A percentile compares a stretch with the other conserved stretches of the same genome.
phyloP scores from a whole-genome alignment of 2,797 vertebrate genomes.

The Myotis findleyi region DNA sequence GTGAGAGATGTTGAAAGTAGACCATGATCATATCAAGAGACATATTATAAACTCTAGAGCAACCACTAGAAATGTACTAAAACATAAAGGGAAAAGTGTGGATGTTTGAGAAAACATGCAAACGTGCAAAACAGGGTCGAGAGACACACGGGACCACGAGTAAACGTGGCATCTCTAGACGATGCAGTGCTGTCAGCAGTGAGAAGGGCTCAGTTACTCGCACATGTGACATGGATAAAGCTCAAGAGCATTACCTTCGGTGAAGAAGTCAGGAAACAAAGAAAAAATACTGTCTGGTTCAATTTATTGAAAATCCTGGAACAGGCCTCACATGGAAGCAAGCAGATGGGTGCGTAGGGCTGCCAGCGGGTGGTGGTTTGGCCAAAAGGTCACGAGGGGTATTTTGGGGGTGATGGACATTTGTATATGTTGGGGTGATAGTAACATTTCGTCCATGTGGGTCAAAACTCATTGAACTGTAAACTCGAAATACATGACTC shows the following conservation, averaged over 20 bases:
- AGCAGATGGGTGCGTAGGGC: rapidly evolving
- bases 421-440: background rate
- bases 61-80: background rate
- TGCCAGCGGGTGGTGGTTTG: rapidly evolving
- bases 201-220: rapidly evolving
- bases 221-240: rapidly evolving
- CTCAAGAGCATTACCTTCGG: background rate
- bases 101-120: background rate
- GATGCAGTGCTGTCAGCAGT: rapidly evolving
- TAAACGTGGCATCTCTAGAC: no score
- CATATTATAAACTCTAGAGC: background rate
- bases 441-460: background rate
- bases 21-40: background rate
- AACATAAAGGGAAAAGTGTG: background rate
- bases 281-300: rapidly evolving
- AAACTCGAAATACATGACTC: background rate
- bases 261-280: background rate
- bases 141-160: no score
- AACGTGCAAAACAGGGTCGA: background rate
- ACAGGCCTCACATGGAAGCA: background rate
- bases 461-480: background rate
- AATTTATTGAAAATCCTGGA: background rate
- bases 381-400: background rate
- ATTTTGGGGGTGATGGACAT: background rate
- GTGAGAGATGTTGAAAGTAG: background rate